These are phyloP conservation scores for Poeciliopsis occidentalis DNA, from an alignment of 2,113 vertebrate species.

Conservation along the genomic window DNA sequence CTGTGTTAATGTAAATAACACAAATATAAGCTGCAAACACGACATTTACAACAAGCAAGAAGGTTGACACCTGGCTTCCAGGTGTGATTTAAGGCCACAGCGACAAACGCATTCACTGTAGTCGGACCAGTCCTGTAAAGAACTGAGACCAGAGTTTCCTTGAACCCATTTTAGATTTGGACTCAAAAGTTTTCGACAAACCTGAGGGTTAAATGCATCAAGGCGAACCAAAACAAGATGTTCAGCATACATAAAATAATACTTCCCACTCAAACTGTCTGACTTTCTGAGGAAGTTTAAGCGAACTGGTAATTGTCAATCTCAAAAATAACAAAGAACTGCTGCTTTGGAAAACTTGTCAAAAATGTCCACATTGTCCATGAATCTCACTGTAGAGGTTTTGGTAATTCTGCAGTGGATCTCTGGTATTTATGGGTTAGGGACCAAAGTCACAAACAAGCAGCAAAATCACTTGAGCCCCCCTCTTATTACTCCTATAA, in stretches of 20 bases:
- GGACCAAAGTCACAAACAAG: too few species aligned
- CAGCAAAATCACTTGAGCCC: too few species aligned
- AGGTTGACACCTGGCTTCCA: not conserved
- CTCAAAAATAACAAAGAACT: too few species aligned
- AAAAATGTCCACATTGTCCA: too few species aligned
- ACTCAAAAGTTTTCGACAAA: not conserved
- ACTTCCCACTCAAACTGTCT: not conserved
- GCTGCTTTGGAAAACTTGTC: too few species aligned
- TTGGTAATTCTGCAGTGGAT: too few species aligned
- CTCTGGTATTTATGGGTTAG: too few species aligned
- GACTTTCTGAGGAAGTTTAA: not conserved
- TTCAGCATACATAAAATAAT: not conserved
- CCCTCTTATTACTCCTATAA: too few species aligned
- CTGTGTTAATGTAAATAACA: not conserved
- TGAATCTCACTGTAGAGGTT: too few species aligned
- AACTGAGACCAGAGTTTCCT: not conserved
- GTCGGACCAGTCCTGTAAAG: not conserved
- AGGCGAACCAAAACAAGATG: not conserved
- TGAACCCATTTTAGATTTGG: not conserved
- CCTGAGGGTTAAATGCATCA: not conserved
- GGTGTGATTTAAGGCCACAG: not conserved
- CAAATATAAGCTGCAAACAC: not conserved
- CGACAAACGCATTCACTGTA: not conserved
- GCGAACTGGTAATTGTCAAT: not conserved
- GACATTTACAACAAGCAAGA: not conserved